phyloP scores from a whole-genome alignment of 1,140 invertebrate species.

The Phortica variegata region DNA sequence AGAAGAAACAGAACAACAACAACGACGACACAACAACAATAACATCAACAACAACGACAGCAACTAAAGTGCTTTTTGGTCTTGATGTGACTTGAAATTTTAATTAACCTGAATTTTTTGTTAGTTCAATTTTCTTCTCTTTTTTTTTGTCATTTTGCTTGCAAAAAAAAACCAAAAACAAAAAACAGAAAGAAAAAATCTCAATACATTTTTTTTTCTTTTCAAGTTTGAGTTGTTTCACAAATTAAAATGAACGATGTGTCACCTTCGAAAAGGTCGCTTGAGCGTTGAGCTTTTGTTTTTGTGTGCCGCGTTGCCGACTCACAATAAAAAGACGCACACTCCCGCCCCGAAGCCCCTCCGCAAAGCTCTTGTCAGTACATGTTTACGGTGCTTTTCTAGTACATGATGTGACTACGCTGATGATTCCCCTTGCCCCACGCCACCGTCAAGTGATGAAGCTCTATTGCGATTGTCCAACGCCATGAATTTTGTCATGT shows the following conservation, averaged over 20 bases:
- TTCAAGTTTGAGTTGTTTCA: not conserved
- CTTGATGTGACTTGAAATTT: conserved; percentile 15
- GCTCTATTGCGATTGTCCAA: too few species aligned
- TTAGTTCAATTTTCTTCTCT: not conserved
- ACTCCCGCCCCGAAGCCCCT: too few species aligned
- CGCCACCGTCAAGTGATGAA: too few species aligned
- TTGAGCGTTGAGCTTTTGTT: too few species aligned
- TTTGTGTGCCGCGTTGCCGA: too few species aligned
- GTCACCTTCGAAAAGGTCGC: conserved; percentile 4
- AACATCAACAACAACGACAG: not conserved
- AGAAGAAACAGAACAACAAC: too few species aligned
- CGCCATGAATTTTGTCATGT: conserved; percentile 4
- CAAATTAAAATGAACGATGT: conserved; percentile 13
- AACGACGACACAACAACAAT: too few species aligned
- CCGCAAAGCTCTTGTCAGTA: too few species aligned
- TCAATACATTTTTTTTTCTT: too few species aligned
- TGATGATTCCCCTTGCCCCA: too few species aligned
- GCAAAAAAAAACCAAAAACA: not conserved
- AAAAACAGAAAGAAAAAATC: conserved; percentile 1
- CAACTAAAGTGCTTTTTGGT: not conserved
- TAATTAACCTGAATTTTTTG: conserved; percentile 8
- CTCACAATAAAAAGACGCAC: too few species aligned
- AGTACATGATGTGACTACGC: conserved; percentile 13
- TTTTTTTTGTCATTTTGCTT: conserved; percentile 1
- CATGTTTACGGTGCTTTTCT: not conserved